phyloP scores from a whole-genome alignment of 2,888 invertebrate genomes.

The Syrista parreyssii region DNA sequence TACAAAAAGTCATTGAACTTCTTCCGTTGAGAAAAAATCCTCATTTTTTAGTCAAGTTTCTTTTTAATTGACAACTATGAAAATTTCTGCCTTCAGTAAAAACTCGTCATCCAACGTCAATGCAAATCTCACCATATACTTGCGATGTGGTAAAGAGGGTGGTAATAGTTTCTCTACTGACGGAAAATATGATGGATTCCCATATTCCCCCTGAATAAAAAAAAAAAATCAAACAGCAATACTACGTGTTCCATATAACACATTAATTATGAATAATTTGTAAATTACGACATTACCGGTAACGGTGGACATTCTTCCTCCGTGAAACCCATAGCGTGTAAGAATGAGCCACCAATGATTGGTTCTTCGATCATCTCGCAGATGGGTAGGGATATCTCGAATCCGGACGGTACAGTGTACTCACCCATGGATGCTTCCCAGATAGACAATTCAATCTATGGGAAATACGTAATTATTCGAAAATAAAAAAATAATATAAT shows the following conservation, averaged over 20 bases:
- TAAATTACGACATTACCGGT: constrained; percentile 20
- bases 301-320: constrained; percentile 6
- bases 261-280: neutral
- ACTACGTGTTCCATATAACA: neutral
- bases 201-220: constrained; percentile 27
- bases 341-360: constrained; percentile 26
- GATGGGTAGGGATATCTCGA: constrained; percentile 20
- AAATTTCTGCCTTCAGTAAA: constrained; percentile 7
- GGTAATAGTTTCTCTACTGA: constrained; percentile 18
- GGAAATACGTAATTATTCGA: neutral
- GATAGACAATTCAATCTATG: neutral
- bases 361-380: constrained; percentile 32
- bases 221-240: neutral
- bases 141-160: constrained; percentile 23
- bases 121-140: constrained; percentile 23
- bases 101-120: neutral
- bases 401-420: constrained; percentile 25
- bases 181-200: constrained; percentile 11
- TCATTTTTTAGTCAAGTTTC: neutral
- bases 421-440: constrained; percentile 25
- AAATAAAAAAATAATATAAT: neutral
- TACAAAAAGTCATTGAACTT: neutral
- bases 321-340: constrained; percentile 22
- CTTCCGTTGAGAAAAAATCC: neutral
- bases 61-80: neutral